Conservation (phyloP, 2,113 vertebrate species). For the Microcebus lehilahytsara region DNA sequence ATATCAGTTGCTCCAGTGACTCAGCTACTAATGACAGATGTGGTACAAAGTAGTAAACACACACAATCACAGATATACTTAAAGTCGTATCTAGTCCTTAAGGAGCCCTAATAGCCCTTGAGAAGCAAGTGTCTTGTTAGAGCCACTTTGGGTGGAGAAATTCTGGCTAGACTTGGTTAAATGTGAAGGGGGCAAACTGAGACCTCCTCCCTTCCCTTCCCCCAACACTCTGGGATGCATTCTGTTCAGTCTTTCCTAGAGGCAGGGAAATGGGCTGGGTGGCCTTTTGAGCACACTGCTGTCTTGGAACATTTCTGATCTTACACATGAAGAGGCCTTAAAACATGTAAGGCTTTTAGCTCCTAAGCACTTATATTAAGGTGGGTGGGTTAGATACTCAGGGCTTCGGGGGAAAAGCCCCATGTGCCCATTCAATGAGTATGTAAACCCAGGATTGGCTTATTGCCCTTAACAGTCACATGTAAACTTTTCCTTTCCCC, state of each 20-base stretch:
- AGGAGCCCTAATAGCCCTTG: background rate
- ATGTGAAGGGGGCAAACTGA: background rate
- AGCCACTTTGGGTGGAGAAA: background rate
- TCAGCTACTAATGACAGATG: background rate
- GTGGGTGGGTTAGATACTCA: background rate
- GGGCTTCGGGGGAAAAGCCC: background rate
- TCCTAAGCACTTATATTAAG: background rate
- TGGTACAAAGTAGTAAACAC: background rate
- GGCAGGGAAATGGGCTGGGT: slow-evolving; percentile 17
- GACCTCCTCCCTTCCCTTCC: too few species aligned
- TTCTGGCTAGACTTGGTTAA: background rate
- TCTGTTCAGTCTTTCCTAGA: slow-evolving; percentile 19
- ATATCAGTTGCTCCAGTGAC: background rate
- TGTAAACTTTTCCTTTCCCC: slow-evolving; percentile 47
- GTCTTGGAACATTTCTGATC: slow-evolving; percentile 13
- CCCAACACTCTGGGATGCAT: background rate
- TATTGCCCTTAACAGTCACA: background rate
- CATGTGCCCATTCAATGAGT: background rate
- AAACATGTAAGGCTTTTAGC: background rate
- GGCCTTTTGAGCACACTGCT: slow-evolving; percentile 26
- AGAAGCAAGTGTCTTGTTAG: background rate
- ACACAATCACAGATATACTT: background rate
- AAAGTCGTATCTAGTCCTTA: background rate
- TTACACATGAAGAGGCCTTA: slow-evolving; percentile 8
- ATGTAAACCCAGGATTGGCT: background rate